Base-by-base conservation (phyloP, 2,113 vertebrate species). In the Myodes glareolus region DNA sequence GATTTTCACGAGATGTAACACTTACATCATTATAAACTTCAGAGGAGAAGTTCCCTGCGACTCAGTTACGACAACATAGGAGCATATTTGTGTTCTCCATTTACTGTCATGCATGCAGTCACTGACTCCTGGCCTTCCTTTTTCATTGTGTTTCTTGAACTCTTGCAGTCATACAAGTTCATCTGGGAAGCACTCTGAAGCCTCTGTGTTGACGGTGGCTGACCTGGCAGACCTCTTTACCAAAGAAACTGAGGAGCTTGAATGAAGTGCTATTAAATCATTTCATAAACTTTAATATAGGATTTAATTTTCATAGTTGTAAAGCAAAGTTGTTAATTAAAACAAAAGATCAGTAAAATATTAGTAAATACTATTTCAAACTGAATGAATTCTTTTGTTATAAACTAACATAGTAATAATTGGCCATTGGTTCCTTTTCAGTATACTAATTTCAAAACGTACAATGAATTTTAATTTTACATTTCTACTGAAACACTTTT, bases 181-280 rank as follows among this genome's bases (percentile, higher is more conserved):
- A 3, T 97, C 99, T 31, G 99, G 99, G 98, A 99, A 99, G 97
- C 99, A 99, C 95, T 99, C 99, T 0, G 99, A 99, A 98, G 99
- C 99, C 3, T 99, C 99, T 0, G 99, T 99, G 23, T 98, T 99
- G 98, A 99, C 99, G 0, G 99, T 99, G 68, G 99, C 99, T 21
- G 99, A 99, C 95, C 98, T 99, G 96, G 99, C 99, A 1, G 99
- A 99, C 70, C 99, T 99, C 91, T 99, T 99, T 82, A 99, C 99
- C 50, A 99, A 99, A 88, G 99, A 99, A 96, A 98, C 98, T 0
- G 99, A 99, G 98, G 98, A 98, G 89, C 98, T 99, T 77, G 99
- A 99, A 92, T 99, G 97, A 99, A 96, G 61, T 58, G 7, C 55
- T 8, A 1, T 4, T n/a, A 50, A 16, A 93, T 94, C 96, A 47